phyloP scores from a whole-genome alignment of 2,888 invertebrate species.

The Drosophila mettleri region DNA sequence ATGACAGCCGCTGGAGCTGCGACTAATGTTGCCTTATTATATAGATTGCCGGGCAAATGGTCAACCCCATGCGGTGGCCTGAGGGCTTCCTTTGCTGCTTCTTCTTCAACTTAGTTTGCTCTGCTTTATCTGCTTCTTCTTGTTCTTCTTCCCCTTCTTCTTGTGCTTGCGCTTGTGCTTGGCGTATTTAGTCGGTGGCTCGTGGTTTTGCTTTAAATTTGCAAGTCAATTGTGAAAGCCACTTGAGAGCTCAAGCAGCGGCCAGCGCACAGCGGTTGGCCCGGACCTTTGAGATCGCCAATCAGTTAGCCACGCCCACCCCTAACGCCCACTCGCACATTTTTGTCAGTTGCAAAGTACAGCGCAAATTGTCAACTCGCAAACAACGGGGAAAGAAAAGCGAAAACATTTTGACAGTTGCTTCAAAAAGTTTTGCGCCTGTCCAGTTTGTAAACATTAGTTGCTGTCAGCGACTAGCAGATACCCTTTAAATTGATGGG shows the following conservation, averaged over 20 bases:
- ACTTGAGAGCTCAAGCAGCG: constrained; percentile 42
- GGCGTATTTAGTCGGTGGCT: constrained; percentile 16
- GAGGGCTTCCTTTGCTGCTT: not conserved
- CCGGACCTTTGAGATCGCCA: constrained; percentile 33
- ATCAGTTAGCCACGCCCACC: constrained; percentile 36
- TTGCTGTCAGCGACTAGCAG: not conserved
- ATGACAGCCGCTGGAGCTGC: not conserved
- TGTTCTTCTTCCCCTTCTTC: not conserved
- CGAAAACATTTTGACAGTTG: constrained; percentile 54
- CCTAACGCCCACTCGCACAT: not conserved
- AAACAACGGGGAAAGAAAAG: constrained; percentile 39
- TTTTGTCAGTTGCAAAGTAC: constrained; percentile 53
- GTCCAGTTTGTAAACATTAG: constrained; percentile 19
- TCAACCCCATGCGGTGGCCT: constrained; percentile 18
- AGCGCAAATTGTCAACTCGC: constrained; percentile 51
- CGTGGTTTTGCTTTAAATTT: constrained; percentile 38
- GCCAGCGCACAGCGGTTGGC: constrained; percentile 5
- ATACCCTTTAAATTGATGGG: constrained; percentile 9
- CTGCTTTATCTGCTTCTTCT: not conserved
- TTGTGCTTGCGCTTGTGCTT: not conserved
- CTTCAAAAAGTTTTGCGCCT: constrained; percentile 33
- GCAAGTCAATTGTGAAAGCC: constrained; percentile 43
- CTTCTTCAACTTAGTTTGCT: not conserved
- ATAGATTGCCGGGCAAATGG: constrained; percentile 15
- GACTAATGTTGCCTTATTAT: constrained; percentile 17